Evolutionary conservation across 53 echinoderm and acorn worm species (phyloP), one percentile per base, ranked within the genome.

Genomic region (Crossaster papposus): DNA sequence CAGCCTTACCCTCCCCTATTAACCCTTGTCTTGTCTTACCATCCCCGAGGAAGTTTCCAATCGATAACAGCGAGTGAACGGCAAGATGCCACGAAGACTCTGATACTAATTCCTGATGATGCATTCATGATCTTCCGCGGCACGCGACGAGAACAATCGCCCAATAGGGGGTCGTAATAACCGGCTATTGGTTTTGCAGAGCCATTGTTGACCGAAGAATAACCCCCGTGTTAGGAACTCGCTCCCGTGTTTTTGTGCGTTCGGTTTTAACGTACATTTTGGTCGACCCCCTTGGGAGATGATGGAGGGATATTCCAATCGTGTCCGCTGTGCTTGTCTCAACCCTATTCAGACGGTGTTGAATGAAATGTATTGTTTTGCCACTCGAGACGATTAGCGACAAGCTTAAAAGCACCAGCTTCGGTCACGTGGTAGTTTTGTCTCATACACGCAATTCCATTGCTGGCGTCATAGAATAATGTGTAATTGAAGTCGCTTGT

Each of bases 101-200:
- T 68, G 28, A 68, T 68, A 26, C 28, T 68, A 68, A 68, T 68
- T 68, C 28, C 28, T 26, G 68, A 26, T 68, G 26, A 68, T 4
- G 68, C 11, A 68, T 68, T 68, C 62, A 68, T 17, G 28, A 68
- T 68, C 68, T 28, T 26, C 28, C 24, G 11, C 68, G 78, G 78
- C 78, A 78, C 78, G 78, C 78, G 78, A 78, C 78, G 44, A 78
- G 30, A 51, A 50, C 51, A 78, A 78, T 9, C 12, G 5, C 78
- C 26, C 78, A n/a, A 1, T 51, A 78, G 78, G 78, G 51, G 78
- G 51, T 28, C 50, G 28, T 28, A 50, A n/a, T n/a, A n/a, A 50
- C 51, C 28, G 28, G 78, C 8, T 78, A 35, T 73, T 73, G 34
- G 74, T 35, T 73, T 78, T 28, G 13, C 1, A 9, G 44, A 18